Evolutionary conservation across 2,888 invertebrate genomes (phyloP), one percentile per base, ranked within the genome.

Genomic region (Melikaiella ostensackeni): DNA sequence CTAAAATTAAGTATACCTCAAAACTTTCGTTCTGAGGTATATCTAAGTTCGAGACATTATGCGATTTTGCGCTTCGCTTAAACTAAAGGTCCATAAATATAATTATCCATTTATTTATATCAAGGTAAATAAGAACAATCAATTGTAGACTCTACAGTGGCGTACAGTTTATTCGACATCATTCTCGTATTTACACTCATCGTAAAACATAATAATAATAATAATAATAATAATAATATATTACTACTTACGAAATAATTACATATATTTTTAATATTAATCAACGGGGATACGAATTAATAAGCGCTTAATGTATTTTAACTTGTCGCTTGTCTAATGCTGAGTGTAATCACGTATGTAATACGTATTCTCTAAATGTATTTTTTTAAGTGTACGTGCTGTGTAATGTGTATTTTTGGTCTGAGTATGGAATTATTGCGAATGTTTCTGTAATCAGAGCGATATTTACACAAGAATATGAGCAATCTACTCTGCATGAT

Each of bases 121-220:
- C 16, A 27, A 30, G 66, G 46, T 66, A 30, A 6, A 21, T 19
- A 46, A 66, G 7, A 46, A 66, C 16, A 66, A 66, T 24, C 19
- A 35, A 42, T 42, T 30, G 75, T 81, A 81, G 81, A 78, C 81
- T 79, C 79, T 81, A 80, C 83, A 84, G 84, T 87, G 88, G 88
- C 87, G 87, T 90, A 89, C 86, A 89, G 84, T 86, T 90, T 90
- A 90, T 90, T 90, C 86, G 87, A 87, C 87, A 89, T 87, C 86
- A 88, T 89, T 86, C 85, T 86, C 86, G 83, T 89, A 89, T 89
- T 87, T 89, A 88, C 89, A 89, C 84, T 88, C 84, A 89, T 50
- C n/a, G 50, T 50, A 70, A 70, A 70, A 70, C 70, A 70, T 70
- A 70, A 46, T 42, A 66, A 42, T 66, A 46, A 42, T 87, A 83